A percentile compares a stretch with the other conserved stretches of the same genome.
Evolutionary conservation across 1,140 invertebrate species (phyloP).

Genomic region (Dysdera silvatica): DNA sequence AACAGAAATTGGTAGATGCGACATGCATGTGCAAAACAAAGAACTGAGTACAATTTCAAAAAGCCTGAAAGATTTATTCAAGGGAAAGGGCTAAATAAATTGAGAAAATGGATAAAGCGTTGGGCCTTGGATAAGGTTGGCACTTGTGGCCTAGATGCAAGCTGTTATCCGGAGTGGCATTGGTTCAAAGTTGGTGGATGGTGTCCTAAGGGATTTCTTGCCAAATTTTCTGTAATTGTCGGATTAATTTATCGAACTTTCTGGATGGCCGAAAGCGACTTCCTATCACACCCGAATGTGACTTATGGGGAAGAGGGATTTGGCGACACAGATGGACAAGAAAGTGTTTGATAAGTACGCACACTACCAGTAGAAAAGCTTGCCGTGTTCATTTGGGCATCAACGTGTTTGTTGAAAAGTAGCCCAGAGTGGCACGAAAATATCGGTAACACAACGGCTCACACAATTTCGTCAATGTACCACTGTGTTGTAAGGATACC

Average conservation of each 20-base stretch:
- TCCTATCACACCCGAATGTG: not conserved
- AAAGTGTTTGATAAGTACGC: not conserved
- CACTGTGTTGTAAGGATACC: not conserved
- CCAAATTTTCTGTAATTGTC: not conserved
- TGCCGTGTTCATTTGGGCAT: not conserved
- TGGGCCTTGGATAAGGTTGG: no score
- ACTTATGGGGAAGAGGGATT: not conserved
- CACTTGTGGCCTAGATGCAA: not conserved
- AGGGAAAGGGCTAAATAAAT: not conserved
- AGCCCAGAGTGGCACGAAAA: not conserved
- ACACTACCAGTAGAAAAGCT: not conserved
- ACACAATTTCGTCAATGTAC: not conserved
- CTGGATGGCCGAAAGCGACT: not conserved
- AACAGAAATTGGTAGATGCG: constrained; percentile 8
- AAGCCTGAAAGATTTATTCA: not conserved
- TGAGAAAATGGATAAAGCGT: not conserved
- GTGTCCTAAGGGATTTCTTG: not conserved
- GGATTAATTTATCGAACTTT: not conserved
- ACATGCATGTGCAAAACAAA: not conserved
- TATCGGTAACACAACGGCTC: not conserved
- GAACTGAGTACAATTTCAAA: not conserved
- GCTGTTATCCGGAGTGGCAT: constrained; percentile 1
- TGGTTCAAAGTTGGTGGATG: not conserved
- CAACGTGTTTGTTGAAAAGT: not conserved
- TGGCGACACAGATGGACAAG: not conserved